phyloP scores from a whole-genome alignment of 2,797 vertebrate genomes.

The Melanotaenia maccullochi region DNA sequence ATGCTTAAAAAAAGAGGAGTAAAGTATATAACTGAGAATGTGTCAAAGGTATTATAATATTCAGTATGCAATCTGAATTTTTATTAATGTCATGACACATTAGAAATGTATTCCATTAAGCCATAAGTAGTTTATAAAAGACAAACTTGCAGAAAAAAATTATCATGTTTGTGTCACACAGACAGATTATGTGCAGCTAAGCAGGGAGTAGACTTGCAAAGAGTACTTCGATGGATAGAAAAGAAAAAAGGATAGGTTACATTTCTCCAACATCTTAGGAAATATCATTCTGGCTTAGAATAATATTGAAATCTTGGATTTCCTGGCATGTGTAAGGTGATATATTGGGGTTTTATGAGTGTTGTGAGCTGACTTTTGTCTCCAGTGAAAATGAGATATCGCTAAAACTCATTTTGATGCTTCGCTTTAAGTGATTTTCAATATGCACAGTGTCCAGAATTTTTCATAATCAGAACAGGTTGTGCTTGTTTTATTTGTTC shows the following conservation, averaged over 20 bases:
- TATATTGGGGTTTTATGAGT: constrained; percentile 80
- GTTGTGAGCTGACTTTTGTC: constrained; percentile 75
- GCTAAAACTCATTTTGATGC: constrained; percentile 75
- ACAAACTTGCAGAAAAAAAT: constrained; percentile 60
- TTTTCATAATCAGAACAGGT: constrained; percentile 73
- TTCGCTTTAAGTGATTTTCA: constrained; percentile 81
- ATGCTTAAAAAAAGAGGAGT: constrained; percentile 38
- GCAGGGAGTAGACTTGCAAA: constrained; percentile 69
- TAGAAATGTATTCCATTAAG: constrained; percentile 78
- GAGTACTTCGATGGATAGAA: constrained; percentile 37
- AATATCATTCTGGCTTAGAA: constrained; percentile 81
- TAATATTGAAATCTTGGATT: constrained; percentile 81
- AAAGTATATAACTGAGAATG: constrained; percentile 58
- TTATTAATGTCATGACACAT: constrained; percentile 73
- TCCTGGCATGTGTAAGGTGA: constrained; percentile 79
- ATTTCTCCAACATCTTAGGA: constrained; percentile 77
- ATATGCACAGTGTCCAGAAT: constrained; percentile 68
- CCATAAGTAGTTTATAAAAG: constrained; percentile 78
- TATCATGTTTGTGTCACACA: constrained; percentile 78
- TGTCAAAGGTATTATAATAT: constrained; percentile 68
- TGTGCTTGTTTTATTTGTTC: constrained; percentile 78
- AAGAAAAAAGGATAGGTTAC: constrained; percentile 65
- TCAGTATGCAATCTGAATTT: constrained; percentile 62
- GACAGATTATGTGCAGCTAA: constrained; percentile 78
- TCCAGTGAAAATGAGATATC: constrained; percentile 80